A percentile compares a stretch with the other conserved stretches of the same genome.
Conservation (phyloP, 2,797 vertebrate species). For the Odontamblyopus lacepedii region DNA sequence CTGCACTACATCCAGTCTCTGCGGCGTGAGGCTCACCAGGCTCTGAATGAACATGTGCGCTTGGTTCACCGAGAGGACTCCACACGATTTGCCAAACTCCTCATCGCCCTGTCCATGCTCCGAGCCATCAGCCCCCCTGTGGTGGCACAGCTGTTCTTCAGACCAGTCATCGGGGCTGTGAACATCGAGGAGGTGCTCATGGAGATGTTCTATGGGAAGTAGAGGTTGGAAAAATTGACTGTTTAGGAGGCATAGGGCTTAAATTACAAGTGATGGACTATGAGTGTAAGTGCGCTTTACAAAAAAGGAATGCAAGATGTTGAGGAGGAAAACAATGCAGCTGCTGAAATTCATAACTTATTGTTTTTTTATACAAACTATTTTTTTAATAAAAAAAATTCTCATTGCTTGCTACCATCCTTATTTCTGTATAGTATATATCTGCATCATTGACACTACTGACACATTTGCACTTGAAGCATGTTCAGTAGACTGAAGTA, state of each 20-base stretch:
- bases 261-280: constrained; percentile 35
- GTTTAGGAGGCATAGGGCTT: constrained; percentile 18
- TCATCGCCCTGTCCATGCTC: constrained; percentile 89
- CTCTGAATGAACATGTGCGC: constrained; percentile 90
- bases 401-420: constrained; percentile 25
- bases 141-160: constrained; percentile 94
- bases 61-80: constrained; percentile 86
- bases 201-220: constrained; percentile 95
- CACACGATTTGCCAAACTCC: constrained; percentile 89
- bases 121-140: constrained; percentile 87
- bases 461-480: constrained; percentile 6
- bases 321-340: constrained; percentile 53
- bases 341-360: constrained; percentile 79
- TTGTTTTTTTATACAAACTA: constrained; percentile 90
- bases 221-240: constrained; percentile 73
- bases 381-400: constrained; percentile 85
- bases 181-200: constrained; percentile 97
- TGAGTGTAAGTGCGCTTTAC: constrained; percentile 11
- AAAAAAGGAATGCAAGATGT: constrained; percentile 17
- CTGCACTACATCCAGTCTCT: constrained; percentile 92
- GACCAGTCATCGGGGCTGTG: constrained; percentile 90
- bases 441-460: constrained; percentile 8
- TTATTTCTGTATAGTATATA: constrained; percentile 19
- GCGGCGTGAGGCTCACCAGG: constrained; percentile 92
- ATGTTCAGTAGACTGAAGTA: constrained; percentile 27